Conservation (phyloP, 2,888 invertebrate species). For the Hymenopus coronatus region DNA sequence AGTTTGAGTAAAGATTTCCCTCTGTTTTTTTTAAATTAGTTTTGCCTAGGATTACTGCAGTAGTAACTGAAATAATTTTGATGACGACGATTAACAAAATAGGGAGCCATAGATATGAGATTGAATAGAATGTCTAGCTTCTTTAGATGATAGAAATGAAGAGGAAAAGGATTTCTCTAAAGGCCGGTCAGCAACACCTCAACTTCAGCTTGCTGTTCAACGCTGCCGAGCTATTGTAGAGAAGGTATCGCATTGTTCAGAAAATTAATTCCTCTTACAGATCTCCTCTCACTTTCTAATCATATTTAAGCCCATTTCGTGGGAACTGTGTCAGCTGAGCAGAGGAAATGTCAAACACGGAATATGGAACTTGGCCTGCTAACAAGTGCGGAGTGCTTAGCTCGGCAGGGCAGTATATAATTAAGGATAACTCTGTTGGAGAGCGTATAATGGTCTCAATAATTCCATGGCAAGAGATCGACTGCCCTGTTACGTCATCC, state of each 20-base stretch:
- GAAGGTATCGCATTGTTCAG: not conserved
- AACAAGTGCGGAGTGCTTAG: not conserved
- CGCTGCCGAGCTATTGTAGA: not conserved
- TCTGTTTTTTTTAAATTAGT: too few relatives aligned
- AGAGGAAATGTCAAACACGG: not conserved
- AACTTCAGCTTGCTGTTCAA: too few relatives aligned
- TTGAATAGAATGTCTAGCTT: too few relatives aligned
- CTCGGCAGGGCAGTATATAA: not conserved
- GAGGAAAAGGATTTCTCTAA: not conserved
- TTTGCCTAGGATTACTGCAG: too few relatives aligned
- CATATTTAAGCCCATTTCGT: not conserved
- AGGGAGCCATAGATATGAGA: too few relatives aligned
- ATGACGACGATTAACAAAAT: too few relatives aligned
- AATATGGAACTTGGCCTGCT: not conserved
- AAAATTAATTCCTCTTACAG: not conserved
- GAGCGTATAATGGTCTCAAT: not conserved
- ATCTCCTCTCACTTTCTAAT: not conserved
- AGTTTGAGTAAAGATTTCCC: too few relatives aligned
- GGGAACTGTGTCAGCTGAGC: not conserved
- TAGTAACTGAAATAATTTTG: too few relatives aligned
- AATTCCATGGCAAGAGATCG: not conserved
- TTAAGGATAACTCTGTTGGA: not conserved
- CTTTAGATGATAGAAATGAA: not conserved
- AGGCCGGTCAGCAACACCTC: too few relatives aligned
- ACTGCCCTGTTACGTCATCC: not conserved